Percentiles rank a stretch among this genome's conserved stretches.
phyloP scores from a whole-genome alignment of 1,140 invertebrate genomes.

The Bombus confusus region DNA sequence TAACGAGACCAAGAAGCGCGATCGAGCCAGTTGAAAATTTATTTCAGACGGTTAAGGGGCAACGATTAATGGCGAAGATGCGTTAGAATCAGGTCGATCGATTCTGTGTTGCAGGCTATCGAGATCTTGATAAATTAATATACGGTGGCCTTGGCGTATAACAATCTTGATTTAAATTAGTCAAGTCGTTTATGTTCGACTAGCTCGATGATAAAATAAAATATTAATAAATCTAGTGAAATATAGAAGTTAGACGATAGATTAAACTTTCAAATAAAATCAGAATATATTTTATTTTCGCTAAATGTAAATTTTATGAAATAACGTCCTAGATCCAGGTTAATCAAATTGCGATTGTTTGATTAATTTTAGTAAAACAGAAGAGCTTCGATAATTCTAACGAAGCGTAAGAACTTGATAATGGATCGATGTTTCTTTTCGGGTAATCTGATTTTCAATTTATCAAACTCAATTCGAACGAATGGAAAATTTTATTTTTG shows the following conservation, averaged over 20 bases:
- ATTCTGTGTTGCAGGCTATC: not conserved
- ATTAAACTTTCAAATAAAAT: no score
- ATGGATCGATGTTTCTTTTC: no score
- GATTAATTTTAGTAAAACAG: no score
- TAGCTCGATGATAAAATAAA: not conserved
- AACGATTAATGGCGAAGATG: not conserved
- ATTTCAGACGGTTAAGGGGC: not conserved
- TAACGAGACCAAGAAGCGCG: slow-evolving; percentile 27
- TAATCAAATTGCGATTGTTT: no score
- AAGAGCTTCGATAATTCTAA: no score
- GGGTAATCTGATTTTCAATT: no score
- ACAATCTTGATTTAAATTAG: not conserved
- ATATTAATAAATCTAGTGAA: not conserved
- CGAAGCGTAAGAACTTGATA: no score
- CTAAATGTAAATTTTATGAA: no score
- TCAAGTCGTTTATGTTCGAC: not conserved
- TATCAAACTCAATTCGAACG: no score
- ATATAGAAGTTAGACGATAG: no score
- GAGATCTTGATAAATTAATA: not conserved
- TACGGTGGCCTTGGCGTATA: not conserved
- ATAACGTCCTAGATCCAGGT: no score
- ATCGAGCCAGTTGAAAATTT: slow-evolving; percentile 35
- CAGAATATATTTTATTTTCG: no score
- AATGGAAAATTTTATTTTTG: not conserved
- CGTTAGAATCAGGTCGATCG: not conserved